Evolutionary conservation across 2,113 vertebrate genomes (phyloP).

Genomic region (Festucalex cinctus): DNA sequence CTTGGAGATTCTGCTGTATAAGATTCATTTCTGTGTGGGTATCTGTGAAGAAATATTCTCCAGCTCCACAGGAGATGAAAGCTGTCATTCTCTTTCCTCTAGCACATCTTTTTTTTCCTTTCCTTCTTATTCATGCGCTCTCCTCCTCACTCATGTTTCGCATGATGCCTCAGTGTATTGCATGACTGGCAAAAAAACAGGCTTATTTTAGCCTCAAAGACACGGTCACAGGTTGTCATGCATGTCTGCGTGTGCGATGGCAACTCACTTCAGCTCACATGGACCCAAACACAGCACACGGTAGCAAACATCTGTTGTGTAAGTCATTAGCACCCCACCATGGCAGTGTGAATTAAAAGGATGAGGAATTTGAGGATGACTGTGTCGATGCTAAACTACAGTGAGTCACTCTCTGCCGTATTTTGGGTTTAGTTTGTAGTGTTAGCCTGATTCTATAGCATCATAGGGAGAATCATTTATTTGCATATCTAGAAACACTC

Average conservation of each 20-base stretch:
- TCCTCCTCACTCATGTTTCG: conserved; percentile 26
- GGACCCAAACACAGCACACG: conserved; percentile 38
- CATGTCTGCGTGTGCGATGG: conserved; percentile 31
- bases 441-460: conserved; percentile 16
- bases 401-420: conserved; percentile 40
- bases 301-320: conserved; percentile 59
- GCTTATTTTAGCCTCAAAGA: conserved; percentile 28
- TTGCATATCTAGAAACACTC: too few species aligned
- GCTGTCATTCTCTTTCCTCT: conserved; percentile 29
- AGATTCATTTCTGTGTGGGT: background rate
- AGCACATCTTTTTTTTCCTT: conserved; percentile 31
- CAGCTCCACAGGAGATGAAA: conserved; percentile 5
- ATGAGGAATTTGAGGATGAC: conserved; percentile 42
- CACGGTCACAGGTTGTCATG: conserved; percentile 53
- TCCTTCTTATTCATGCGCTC: conserved; percentile 28
- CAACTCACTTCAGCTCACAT: conserved; percentile 45
- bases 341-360: conserved; percentile 47
- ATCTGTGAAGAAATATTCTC: background rate
- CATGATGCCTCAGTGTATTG: conserved; percentile 14
- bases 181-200: conserved; percentile 2
- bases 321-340: conserved; percentile 56
- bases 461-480: too few species aligned
- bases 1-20: too few species aligned
- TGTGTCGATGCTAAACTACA: conserved; percentile 47
- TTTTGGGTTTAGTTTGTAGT: conserved; percentile 30